phyloP scores from a whole-genome alignment of 2,888 invertebrate genomes.

The Athripsodes cinereus region DNA sequence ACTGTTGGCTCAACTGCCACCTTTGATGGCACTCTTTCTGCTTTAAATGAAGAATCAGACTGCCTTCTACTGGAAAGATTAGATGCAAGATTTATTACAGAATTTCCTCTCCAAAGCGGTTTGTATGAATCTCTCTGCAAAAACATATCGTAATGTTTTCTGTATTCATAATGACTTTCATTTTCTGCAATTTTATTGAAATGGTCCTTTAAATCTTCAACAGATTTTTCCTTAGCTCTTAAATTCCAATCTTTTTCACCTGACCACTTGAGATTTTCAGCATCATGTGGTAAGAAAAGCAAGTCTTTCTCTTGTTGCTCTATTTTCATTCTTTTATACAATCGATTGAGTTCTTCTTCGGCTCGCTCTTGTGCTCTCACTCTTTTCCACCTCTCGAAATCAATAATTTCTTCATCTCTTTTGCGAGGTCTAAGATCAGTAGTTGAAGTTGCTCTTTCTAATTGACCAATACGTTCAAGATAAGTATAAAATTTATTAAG shows the following conservation, averaged over 20 bases:
- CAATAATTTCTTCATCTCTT: constrained; percentile 74
- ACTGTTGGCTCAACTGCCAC: constrained; percentile 37
- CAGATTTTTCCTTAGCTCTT: constrained; percentile 77
- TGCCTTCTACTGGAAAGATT: constrained; percentile 59
- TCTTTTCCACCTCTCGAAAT: constrained; percentile 83
- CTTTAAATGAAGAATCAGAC: constrained; percentile 8
- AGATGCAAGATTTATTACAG: constrained; percentile 73
- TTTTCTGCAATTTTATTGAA: constrained; percentile 60
- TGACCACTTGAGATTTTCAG: constrained; percentile 71
- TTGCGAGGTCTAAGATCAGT: constrained; percentile 64
- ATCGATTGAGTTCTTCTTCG: constrained; percentile 70
- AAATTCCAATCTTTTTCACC: constrained; percentile 69
- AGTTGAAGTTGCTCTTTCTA: constrained; percentile 70
- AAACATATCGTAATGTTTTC: constrained; percentile 42
- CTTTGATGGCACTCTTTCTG: constrained; percentile 13
- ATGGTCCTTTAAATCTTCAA: constrained; percentile 75
- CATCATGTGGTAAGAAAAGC: constrained; percentile 70
- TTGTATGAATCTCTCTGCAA: constrained; percentile 61
- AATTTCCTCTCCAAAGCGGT: constrained; percentile 77
- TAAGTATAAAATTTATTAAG: constrained; percentile 80
- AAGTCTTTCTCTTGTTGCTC: constrained; percentile 81
- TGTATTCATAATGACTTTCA: constrained; percentile 27
- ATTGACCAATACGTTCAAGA: constrained; percentile 75
- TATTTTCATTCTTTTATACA: constrained; percentile 69
- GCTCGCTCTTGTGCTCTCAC: constrained; percentile 73